Base-by-base conservation (phyloP, 2,888 invertebrate genomes). In the Tenthredo distinguenda region DNA sequence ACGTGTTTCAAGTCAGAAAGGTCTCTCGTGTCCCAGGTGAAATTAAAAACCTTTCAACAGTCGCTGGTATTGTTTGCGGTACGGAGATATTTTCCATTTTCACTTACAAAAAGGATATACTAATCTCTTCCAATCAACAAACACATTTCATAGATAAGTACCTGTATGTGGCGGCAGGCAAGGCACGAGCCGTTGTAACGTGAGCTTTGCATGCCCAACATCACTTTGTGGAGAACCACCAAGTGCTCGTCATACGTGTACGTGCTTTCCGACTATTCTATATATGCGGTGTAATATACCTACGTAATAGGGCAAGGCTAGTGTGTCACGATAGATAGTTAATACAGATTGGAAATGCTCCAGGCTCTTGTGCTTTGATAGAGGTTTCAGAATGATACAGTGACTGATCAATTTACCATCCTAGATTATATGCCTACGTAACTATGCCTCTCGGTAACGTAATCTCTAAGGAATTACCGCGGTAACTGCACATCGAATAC, bases 321-420 rank as follows among this genome's bases (percentile, higher is more conserved):
- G 31, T 40, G 55, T 55, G 77, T 31, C 34, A n/a, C 76, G 76
- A 31, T 31, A 50, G 34, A 62, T 21, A 40, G 81, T 81, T 37
- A 62, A 81, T 62, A 40, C 62, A 81, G 81, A 81, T 58, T 62
- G 81, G 81, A 81, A 81, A 81, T 40, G 55, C 55, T 37, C 55
- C 47, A 40, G 77, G 77, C 55, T 77, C 50, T 55, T 77, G 77
- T 77, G 34, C 77, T n/a, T 34, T 77, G 50, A 81, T 58, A 34
- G 58, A 62, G 62, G 62, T 2, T 34, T 34, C 77, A 55, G 6
- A 55, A 18, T n/a, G 72, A 40, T 50, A 77, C 5, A 31, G 50
- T 18, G 10, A 77, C 77, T 55, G 77, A 55, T 77, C 55, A 55
- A 77, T 77, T 55, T 77, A 55, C 77, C 77, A 21, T 43, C 21